Evolutionary conservation across 2,888 invertebrate species (phyloP), one percentile per base, ranked within the genome.

Genomic region (Liodrosophila aerea): DNA sequence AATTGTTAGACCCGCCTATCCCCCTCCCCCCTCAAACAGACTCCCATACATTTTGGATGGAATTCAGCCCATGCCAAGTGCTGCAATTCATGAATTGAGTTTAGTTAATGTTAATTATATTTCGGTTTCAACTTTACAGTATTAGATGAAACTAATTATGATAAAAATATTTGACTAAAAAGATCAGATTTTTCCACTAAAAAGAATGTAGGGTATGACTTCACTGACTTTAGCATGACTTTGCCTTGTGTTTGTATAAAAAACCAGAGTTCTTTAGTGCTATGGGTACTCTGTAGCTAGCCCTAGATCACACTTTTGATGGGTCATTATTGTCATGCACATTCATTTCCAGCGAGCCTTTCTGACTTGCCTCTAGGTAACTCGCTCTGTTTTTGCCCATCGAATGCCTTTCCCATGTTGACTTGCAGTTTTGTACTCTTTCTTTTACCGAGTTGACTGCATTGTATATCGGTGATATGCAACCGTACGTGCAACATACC

Each of bases 321-420:
- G 66, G 53, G 66, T 66, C 84, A 84, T 77, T n/a, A n/a, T n/a
- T 77, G 81, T 77, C 85, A 76, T 85, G 62, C 63, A 76, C 76
- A 63, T 68, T 62, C 53, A 64, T 60, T 56, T n/a, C n/a, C 54
- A 60, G 51, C 70, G 30, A 63, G n/a, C 18, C 65, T 71, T 77
- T 72, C 59, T 64, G 53, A 40, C 39, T 27, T 39, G 22, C 9
- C n/a, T 22, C 11, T 45, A 16, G 12, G 27, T 18, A 3, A 2
- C n/a, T 27, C 27, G 33, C 40, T 43, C 11, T 27, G 18, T 46
- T 13, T 27, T n/a, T n/a, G n/a, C n/a, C n/a, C n/a, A 22, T 49
- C 12, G 27, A 56, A 58, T 63, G 63, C 56, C 75, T 68, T 71
- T 74, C 64, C 68, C 78, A 71, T 64, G 82, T 82, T 78, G 78